Conservation (phyloP, 2,888 invertebrate species). For the Epiblema foenella region DNA sequence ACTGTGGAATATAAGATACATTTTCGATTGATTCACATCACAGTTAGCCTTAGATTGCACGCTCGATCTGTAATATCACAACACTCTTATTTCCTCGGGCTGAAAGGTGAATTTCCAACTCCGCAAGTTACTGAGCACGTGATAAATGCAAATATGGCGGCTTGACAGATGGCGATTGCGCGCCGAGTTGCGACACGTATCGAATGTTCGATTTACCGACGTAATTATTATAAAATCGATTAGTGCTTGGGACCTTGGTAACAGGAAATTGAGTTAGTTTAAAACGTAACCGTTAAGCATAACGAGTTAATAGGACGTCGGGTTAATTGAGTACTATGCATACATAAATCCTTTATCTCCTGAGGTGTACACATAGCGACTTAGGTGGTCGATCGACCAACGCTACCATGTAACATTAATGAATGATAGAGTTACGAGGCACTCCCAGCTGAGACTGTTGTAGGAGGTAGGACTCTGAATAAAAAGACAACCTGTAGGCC, state of each 20-base stretch:
- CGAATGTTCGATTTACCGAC: conserved; percentile 45
- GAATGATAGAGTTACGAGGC: background rate
- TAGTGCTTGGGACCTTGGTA: conserved; percentile 40
- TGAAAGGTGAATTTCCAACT: conserved; percentile 19
- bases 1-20: background rate
- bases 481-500: background rate
- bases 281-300: conserved; percentile 35
- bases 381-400: conserved; percentile 9
- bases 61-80: background rate
- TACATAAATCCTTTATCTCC: conserved; percentile 11
- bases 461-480: background rate
- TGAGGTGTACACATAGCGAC: background rate
- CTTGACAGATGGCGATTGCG: conserved; percentile 44
- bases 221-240: conserved; percentile 41
- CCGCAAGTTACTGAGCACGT: conserved; percentile 27
- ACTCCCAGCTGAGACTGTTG: background rate
- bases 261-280: conserved; percentile 42
- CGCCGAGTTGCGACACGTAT: conserved; percentile 48
- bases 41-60: background rate
- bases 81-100: conserved; percentile 1
- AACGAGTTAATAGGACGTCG: conserved; percentile 28
- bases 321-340: conserved; percentile 17
- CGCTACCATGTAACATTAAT: background rate
- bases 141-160: conserved; percentile 46
- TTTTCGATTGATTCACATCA: background rate